Base-by-base conservation (phyloP, 2,797 vertebrate species). In the Pteronotus mesoamericanus region DNA sequence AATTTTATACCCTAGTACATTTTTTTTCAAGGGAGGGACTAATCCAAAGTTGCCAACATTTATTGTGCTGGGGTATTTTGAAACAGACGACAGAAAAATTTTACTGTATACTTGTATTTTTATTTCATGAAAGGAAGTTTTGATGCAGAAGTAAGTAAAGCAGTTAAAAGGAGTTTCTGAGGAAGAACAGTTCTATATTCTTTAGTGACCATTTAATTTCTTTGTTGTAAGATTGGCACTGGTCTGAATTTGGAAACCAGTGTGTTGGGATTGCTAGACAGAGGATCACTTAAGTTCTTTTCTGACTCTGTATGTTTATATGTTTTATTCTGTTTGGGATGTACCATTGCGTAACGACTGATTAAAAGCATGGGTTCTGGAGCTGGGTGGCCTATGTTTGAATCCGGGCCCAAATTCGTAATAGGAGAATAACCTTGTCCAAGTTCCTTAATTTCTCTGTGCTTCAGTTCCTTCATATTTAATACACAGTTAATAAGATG, bases 391-490 rank as follows among this genome's bases (percentile, higher is more conserved):
- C 24, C 32, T 68, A 19, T 7, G 11, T 87, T 66, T 90, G 26
- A 92, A 21, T 61, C 9, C 82, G 55, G 68, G 75, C 18, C 42
- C 14, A 64, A 15, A 68, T 15, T 90, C 24, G 66, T 59, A 29
- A 69, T 19, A 64, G 55, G 26, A 64, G 4, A 37, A 14, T 94
- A 22, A 90, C 15, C 61, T 86, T 66, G 10, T 21, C 44, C 11
- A 92, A 34, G 39, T 79, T 66, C n/a, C 34, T 89, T 86, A 77
- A 29, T 94, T 93, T 95, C 69, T 92, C 55, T 94, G 6, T 91
- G 68, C 26, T 85, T 85, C 86, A 19, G 61, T 95, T 90, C 75
- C 26, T 74, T 97, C 34, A n/a, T 72, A 53, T 57, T 92, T 77
- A 94, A 96, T 94, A 84, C 46, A 3, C 24, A 93, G 39, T n/a